phyloP scores from a whole-genome alignment of 1,140 invertebrate genomes.

The Brachionus paranguensis region DNA sequence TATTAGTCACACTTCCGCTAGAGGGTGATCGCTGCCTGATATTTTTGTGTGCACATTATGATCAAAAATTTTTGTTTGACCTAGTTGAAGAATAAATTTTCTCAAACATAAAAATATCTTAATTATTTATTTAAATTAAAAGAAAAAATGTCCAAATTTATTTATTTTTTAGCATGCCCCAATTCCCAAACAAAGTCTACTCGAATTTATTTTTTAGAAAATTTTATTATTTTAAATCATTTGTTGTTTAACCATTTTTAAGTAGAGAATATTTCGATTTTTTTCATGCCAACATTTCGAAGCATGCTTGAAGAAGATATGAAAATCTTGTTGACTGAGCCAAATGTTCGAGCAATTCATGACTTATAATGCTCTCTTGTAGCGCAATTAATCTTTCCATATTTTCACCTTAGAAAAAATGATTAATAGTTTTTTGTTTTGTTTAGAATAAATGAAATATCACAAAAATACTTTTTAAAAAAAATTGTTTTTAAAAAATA shows the following conservation, averaged over 20 bases:
- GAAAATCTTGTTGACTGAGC: background rate
- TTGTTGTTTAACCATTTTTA: background rate
- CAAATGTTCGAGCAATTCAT: slow-evolving; percentile 20
- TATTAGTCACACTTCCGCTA: background rate
- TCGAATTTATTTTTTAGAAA: background rate
- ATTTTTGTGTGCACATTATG: background rate
- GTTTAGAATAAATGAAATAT: too few species aligned
- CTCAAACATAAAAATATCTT: background rate
- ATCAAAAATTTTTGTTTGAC: background rate
- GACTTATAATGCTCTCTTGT: background rate
- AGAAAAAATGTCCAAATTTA: background rate
- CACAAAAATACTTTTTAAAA: background rate
- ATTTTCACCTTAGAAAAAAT: background rate
- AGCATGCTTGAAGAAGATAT: slow-evolving; percentile 29
- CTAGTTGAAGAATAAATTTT: background rate
- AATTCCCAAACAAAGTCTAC: background rate
- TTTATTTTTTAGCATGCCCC: background rate
- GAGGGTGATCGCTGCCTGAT: background rate
- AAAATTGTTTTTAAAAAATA: background rate
- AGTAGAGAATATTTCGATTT: background rate
- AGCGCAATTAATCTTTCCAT: background rate
- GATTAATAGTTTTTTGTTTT: background rate
- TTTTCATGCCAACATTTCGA: slow-evolving; percentile 30
- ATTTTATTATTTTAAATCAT: background rate
- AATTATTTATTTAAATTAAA: background rate